Evolutionary conservation across 2,797 vertebrate genomes (phyloP), one percentile per base, ranked within the genome.

Genomic region (Leuciscus waleckii): DNA sequence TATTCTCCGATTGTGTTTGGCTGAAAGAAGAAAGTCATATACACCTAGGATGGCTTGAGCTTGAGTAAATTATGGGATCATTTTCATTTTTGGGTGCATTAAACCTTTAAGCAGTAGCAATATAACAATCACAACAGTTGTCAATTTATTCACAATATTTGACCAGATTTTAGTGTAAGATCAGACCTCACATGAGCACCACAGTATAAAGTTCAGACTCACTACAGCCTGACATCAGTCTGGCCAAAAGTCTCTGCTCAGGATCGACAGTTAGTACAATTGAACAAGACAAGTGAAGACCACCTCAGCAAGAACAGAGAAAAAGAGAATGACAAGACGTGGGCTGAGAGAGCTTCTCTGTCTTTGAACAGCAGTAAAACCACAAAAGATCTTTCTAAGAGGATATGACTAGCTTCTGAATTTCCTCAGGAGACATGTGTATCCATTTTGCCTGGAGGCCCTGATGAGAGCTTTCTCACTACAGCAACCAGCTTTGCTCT

Each of bases 351-450:
- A 79, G 21, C 13, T 13, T 46, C 21, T 79, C 67, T 21, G 51
- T 49, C 67, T 71, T 71, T 79, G 54, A 79, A 61, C 76, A 78
- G 76, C 67, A 61, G 51, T 71, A 35, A 37, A 74, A 69, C 63
- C 65, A 65, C 54, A 78, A 54, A 67, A 63, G 35, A 32, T 46
- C n/a, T 67, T 81, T 84, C 75, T 67, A 49, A 29, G 43, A 29
- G 58, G 67, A 79, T 56, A 74, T 41, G n/a, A 51, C 69, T 17
- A 26, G 21, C 46, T 63, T 32, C 67, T 46, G 39, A 71, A 84
- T 79, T 32, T 70, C 67, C 76, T 73, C 76, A 2, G 16, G 76
- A 85, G 75, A 79, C 67, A n/a, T 37, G 39, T 61, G 41, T n/a
- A 84, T 79, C 49, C 8, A 70, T 70, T 63, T 61, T 6, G 67